Conservation (phyloP, 2,888 invertebrate species). For the Gibbula magus region DNA sequence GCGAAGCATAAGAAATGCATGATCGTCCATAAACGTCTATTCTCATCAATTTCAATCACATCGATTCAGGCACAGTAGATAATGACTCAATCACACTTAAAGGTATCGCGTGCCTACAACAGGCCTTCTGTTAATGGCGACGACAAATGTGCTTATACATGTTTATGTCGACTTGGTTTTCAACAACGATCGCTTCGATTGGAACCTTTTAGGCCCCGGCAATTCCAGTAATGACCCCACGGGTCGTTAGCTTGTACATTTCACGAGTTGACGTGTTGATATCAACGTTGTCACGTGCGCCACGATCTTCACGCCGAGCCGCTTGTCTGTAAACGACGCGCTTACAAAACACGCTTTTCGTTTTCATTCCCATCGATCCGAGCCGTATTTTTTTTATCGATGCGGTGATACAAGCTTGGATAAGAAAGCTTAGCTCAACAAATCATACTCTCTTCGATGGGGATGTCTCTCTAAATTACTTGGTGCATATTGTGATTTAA, state of each 20-base stretch:
- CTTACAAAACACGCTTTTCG: neutral
- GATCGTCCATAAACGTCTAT: too few relatives aligned
- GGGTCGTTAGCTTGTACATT: slow-evolving; percentile 11
- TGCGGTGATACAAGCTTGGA: neutral
- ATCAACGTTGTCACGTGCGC: neutral
- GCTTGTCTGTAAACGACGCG: neutral
- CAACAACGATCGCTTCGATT: neutral
- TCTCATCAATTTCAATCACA: too few relatives aligned
- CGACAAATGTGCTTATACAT: neutral
- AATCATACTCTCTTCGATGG: neutral
- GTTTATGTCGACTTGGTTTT: neutral
- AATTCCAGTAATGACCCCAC: slow-evolving; percentile 3
- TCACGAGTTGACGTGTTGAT: neutral
- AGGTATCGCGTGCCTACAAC: too few relatives aligned
- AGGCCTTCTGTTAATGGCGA: neutral
- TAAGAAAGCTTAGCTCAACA: neutral
- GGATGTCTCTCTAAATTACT: neutral
- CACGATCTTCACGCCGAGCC: neutral
- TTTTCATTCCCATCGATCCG: neutral
- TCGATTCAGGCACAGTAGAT: too few relatives aligned
- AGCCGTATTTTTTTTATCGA: neutral
- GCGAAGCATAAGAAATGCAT: too few relatives aligned
- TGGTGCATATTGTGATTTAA: neutral
- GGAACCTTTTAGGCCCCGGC: neutral
- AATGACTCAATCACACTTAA: too few relatives aligned